Percentiles rank a stretch among this genome's conserved stretches.
phyloP scores from a whole-genome alignment of 2,797 vertebrate genomes.

The Enteromius treurensis region DNA sequence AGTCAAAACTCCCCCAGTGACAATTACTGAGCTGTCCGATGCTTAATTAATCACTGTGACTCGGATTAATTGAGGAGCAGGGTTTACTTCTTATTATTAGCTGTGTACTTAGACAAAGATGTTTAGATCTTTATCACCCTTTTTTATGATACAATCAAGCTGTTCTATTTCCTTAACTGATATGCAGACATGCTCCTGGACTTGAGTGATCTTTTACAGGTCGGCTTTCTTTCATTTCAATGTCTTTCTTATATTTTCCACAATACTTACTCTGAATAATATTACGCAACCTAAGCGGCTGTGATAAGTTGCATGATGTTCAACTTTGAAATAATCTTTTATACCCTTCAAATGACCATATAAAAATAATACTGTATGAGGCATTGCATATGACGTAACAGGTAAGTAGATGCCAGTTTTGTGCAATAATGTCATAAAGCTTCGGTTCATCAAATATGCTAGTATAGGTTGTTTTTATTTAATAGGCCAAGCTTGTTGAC shows the following conservation, averaged over 20 bases:
- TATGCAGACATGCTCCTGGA: slow-evolving; percentile 93
- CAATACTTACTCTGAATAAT: not conserved
- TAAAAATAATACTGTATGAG: not conserved
- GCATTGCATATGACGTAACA: not conserved
- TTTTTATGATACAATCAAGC: slow-evolving; percentile 7
- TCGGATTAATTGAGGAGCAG: slow-evolving; percentile 29
- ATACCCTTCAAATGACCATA: not conserved
- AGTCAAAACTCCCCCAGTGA: slow-evolving; percentile 46
- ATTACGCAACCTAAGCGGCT: not conserved
- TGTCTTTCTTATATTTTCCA: not conserved
- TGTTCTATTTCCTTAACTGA: slow-evolving; percentile 55
- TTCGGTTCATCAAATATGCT: not conserved
- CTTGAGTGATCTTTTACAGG: slow-evolving; percentile 97
- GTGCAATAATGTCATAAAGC: not conserved
- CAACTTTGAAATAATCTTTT: not conserved
- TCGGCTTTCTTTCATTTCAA: slow-evolving; percentile 63
- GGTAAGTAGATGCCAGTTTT: not conserved
- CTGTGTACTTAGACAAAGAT: not conserved
- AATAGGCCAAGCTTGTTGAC: not conserved
- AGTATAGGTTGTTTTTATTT: not conserved
- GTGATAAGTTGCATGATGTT: not conserved
- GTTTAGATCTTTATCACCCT: not conserved
- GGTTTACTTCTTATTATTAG: slow-evolving; percentile 1
- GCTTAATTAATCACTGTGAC: slow-evolving; percentile 15
- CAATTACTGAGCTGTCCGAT: slow-evolving; percentile 33